Base-by-base conservation (phyloP, 2,113 vertebrate genomes). In the Jaculus jaculus region DNA sequence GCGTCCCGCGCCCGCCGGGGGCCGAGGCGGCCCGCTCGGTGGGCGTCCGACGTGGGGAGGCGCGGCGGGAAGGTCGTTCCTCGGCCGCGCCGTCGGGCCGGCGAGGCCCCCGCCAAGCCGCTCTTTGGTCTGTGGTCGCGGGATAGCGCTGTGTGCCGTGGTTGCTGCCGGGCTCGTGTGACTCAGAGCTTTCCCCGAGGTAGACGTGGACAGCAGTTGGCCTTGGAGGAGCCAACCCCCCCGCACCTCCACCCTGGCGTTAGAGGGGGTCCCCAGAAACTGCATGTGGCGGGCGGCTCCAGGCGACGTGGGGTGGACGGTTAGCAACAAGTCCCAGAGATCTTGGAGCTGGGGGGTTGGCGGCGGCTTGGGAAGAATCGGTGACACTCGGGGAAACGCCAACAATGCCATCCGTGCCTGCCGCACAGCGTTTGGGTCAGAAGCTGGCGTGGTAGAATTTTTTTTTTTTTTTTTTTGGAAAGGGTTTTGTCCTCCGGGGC, bases 131-230 rank as follows among this genome's bases (percentile, higher is more conserved):
- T 66, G 51, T 79, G 93, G 68, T 75, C 80, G 89, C 87, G 91
- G 87, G 91, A 89, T 92, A 77, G 91, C 54, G 10, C 6, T 96
- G 84, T 94, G 71, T 94, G 97, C 96, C 96, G 96, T 92, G 80
- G 85, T 88, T 63, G n/a, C 20, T 54, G 66, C 9, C 66, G 61
- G 81, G 92, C 94, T 32, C 86, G 74, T 94, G 92, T 97, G 96
- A 96, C 92, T 97, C 96, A 96, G 95, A 94, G 88, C 94, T 86
- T 80, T 93, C 78, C 78, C 42, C 42, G 42, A 47, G 42, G 42
- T 47, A 47, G 42, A 47, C 42, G 42, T 47, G 42, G 5, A 47
- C 42, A 47, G 42, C 5, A 47, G 42, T 47, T 95, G 96, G 96
- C 92, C 96, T 96, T 26, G 93, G 81, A 84, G 61, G 90, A 85